Conservation (phyloP, 2,113 vertebrate species). For the Phyllopteryx taeniolatus region DNA sequence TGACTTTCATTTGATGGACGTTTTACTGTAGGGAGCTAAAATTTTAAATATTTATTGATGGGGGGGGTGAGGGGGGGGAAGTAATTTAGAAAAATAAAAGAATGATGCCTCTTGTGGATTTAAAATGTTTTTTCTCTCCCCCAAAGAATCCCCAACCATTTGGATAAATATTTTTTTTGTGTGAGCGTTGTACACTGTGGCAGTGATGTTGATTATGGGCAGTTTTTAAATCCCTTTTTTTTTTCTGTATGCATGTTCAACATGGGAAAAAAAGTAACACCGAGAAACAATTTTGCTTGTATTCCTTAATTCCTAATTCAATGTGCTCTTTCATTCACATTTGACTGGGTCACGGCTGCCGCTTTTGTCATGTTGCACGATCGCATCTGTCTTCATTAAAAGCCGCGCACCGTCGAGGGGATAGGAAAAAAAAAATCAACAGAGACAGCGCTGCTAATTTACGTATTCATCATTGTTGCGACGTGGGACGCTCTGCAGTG, state of each 20-base stretch:
- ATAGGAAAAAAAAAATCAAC: constrained; percentile 63
- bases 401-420: constrained; percentile 56
- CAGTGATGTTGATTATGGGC: constrained; percentile 16
- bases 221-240: constrained; percentile 7
- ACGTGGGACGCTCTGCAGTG: constrained; percentile 40
- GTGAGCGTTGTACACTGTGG: constrained; percentile 2
- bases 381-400: constrained; percentile 78
- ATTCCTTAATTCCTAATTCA: constrained; percentile 31
- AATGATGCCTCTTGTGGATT: neutral
- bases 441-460: constrained; percentile 72
- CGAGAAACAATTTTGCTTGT: constrained; percentile 57
- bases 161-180: constrained; percentile 5
- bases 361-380: constrained; percentile 58
- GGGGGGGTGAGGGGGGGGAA: neutral
- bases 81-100: neutral
- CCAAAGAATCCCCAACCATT: neutral
- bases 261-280: constrained; percentile 1
- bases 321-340: constrained; percentile 42
- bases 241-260: constrained; percentile 27
- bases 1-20: constrained; percentile 7
- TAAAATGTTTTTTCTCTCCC: neutral
- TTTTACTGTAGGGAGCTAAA: constrained; percentile 18
- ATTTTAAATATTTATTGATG: constrained; percentile 36
- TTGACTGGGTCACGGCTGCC: constrained; percentile 23
- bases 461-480: constrained; percentile 69